Evolutionary conservation across 2,113 vertebrate species (phyloP).

Genomic region (Marmota flaviventris): DNA sequence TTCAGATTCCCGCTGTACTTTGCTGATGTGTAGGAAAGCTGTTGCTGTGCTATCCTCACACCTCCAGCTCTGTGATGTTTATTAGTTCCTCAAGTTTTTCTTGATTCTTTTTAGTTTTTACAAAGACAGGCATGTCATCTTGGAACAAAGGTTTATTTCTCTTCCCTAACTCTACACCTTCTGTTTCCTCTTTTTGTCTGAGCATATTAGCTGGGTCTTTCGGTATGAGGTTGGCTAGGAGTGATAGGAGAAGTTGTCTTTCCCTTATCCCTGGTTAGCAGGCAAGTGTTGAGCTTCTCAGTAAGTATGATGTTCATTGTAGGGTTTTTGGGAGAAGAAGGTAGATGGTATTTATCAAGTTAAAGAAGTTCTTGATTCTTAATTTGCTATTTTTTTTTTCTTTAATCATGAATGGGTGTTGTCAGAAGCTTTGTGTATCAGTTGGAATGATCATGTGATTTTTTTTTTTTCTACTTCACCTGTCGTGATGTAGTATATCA

Average conservation of each 20-base stretch:
- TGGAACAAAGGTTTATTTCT: neutral
- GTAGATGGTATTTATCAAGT: neutral
- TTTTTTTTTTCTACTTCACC: neutral
- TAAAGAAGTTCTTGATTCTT: neutral
- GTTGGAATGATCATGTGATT: neutral
- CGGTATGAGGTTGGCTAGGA: neutral
- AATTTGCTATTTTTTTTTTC: neutral
- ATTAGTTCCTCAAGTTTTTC: neutral
- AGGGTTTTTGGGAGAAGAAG: neutral
- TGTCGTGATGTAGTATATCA: neutral
- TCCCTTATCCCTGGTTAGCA: neutral
- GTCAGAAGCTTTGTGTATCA: neutral
- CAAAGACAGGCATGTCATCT: neutral
- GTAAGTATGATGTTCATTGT: neutral
- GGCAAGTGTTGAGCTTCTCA: neutral
- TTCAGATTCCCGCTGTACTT: neutral
- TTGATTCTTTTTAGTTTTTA: neutral
- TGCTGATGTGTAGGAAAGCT: neutral
- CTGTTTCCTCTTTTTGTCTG: slow-evolving; percentile 19
- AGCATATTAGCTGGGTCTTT: neutral
- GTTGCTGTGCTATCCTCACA: neutral
- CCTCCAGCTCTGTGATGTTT: neutral
- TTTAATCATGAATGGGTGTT: neutral
- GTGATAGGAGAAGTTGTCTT: neutral
- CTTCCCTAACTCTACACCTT: neutral